Percentiles rank a stretch among this genome's conserved stretches.
phyloP scores from a whole-genome alignment of 2,888 invertebrate genomes.

The Cephus rjabovi region DNA sequence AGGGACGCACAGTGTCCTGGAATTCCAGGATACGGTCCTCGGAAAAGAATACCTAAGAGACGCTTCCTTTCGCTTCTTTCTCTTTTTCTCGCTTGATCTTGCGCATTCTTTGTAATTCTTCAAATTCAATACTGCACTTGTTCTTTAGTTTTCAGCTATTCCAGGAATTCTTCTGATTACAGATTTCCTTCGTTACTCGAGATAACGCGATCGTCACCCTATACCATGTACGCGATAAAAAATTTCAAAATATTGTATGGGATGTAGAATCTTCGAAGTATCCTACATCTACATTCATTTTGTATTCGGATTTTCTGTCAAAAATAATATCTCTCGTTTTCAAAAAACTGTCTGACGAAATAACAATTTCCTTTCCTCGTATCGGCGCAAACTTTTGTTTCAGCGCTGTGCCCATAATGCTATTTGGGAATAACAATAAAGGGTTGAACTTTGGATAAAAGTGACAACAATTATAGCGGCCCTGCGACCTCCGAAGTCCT shows the following conservation, averaged over 20 bases:
- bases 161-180: background rate
- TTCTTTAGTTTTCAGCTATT: background rate
- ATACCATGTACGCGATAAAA: too few species aligned
- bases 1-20: slow-evolving; percentile 43
- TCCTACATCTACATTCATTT: background rate
- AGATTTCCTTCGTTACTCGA: background rate
- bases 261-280: too few species aligned
- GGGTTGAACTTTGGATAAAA: slow-evolving; percentile 38
- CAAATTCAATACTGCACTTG: background rate
- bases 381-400: background rate
- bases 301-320: background rate
- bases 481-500: slow-evolving; percentile 58
- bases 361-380: background rate
- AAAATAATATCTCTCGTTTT: background rate
- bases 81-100: background rate
- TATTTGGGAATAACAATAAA: background rate
- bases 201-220: background rate
- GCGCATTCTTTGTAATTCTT: background rate
- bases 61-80: background rate
- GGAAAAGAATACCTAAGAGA: slow-evolving; percentile 18
- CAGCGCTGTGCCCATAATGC: background rate
- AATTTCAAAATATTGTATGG: too few species aligned
- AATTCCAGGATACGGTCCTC: slow-evolving; percentile 6
- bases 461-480: slow-evolving; percentile 54
- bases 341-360: background rate